A percentile compares a stretch with the other conserved stretches of the same genome.
Conservation (phyloP, 1,140 invertebrate genomes). For the Dreissena rostriformis region DNA sequence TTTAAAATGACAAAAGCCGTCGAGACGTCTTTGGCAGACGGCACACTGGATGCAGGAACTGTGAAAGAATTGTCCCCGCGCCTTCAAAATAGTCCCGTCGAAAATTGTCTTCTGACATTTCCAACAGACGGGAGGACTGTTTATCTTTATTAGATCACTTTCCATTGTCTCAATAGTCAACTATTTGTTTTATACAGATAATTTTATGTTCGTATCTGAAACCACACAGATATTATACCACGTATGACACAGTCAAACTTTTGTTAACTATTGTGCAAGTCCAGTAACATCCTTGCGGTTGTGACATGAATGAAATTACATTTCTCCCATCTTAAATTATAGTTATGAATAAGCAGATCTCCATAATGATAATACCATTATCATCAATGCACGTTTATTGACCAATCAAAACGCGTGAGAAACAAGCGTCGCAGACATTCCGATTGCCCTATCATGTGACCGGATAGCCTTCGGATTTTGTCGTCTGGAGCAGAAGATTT, state of each 20-base stretch:
- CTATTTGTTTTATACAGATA: too few species aligned
- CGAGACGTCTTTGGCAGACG: constrained; percentile 21
- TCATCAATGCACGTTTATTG: too few species aligned
- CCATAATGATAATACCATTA: too few species aligned
- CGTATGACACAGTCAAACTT: neutral
- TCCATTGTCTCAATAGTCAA: neutral
- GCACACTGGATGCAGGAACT: constrained; percentile 35
- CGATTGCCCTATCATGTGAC: constrained; percentile 35
- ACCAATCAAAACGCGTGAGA: constrained; percentile 29
- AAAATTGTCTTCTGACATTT: constrained; percentile 36
- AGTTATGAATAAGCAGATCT: too few species aligned
- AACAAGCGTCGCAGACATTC: constrained; percentile 10
- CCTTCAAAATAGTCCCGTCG: constrained; percentile 43
- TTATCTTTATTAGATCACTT: neutral
- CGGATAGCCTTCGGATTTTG: constrained; percentile 13
- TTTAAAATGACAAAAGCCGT: constrained; percentile 42
- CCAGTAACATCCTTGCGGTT: neutral
- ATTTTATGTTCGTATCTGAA: too few species aligned
- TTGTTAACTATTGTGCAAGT: neutral
- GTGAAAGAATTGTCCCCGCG: constrained; percentile 11
- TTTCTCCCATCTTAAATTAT: too few species aligned
- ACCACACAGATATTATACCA: too few species aligned
- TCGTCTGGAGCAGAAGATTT: constrained; percentile 26
- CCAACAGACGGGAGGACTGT: constrained; percentile 16
- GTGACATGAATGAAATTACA: neutral